A percentile compares a stretch with the other conserved stretches of the same genome.
Evolutionary conservation across 2,113 vertebrate species (phyloP).

Genomic region (Burhinus bistriatus): DNA sequence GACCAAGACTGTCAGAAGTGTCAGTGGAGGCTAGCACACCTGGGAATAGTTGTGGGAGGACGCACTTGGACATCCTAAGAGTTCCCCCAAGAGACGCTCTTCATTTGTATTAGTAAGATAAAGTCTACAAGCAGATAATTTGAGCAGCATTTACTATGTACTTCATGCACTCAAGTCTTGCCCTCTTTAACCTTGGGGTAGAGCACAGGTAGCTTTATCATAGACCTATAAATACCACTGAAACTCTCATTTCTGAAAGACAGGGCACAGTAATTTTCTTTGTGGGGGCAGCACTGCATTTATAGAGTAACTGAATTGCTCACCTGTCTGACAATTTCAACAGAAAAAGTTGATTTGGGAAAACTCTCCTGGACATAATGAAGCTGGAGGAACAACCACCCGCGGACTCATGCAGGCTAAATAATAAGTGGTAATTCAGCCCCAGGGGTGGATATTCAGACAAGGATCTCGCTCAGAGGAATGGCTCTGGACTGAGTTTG

Average conservation of each 20-base stretch:
- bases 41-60: neutral
- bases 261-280: neutral
- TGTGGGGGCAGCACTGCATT: neutral
- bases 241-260: neutral
- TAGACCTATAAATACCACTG: neutral
- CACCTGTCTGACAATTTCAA: neutral
- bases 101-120: neutral
- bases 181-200: neutral
- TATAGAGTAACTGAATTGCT: neutral
- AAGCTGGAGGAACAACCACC: neutral
- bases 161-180: neutral
- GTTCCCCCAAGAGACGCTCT: neutral
- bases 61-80: neutral
- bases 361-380: neutral
- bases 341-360: neutral
- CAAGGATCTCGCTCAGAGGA: neutral
- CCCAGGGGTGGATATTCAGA: neutral
- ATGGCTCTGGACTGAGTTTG: neutral
- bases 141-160: neutral
- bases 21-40: neutral
- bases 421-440: neutral
- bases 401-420: fast-evolving
- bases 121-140: slow-evolving; percentile 13
- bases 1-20: neutral
- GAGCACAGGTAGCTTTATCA: neutral